Conservation (phyloP, 1,140 invertebrate species). For the Phortica variegata region DNA sequence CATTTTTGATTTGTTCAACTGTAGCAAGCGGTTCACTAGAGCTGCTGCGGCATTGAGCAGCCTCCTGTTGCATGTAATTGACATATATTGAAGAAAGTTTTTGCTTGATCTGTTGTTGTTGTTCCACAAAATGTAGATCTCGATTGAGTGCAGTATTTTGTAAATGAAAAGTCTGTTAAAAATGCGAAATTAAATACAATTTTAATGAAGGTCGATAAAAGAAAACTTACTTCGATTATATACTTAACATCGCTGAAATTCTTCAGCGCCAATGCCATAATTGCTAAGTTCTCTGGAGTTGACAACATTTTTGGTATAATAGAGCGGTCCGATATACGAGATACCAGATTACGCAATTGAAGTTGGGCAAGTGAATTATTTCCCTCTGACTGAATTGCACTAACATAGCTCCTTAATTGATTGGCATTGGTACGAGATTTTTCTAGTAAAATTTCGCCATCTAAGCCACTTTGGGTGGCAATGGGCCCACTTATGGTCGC, state of each 20-base stretch:
- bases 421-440: slow-evolving; percentile 18
- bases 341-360: neutral
- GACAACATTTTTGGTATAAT: slow-evolving; percentile 49
- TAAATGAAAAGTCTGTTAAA: slow-evolving; percentile 57
- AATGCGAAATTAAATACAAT: neutral
- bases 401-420: slow-evolving; percentile 9
- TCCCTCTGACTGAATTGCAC: neutral
- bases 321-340: slow-evolving; percentile 21
- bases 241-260: slow-evolving; percentile 50
- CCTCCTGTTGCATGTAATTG: slow-evolving; percentile 36
- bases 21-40: slow-evolving; percentile 25
- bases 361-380: slow-evolving; percentile 2
- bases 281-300: slow-evolving; percentile 44
- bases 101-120: slow-evolving; percentile 53
- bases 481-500: slow-evolving; percentile 36
- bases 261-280: slow-evolving; percentile 44
- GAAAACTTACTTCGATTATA: slow-evolving; percentile 43
- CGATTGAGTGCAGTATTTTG: slow-evolving; percentile 51
- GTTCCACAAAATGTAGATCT: slow-evolving; percentile 57
- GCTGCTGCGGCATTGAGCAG: slow-evolving; percentile 8
- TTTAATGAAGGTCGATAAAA: neutral
- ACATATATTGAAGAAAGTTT: slow-evolving; percentile 38
- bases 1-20: slow-evolving; percentile 46
- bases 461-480: neutral
- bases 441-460: slow-evolving; percentile 16